These are phyloP conservation scores for Nomada lathburiana DNA, from an alignment of 2,888 invertebrate species.

Conservation along the genomic window DNA sequence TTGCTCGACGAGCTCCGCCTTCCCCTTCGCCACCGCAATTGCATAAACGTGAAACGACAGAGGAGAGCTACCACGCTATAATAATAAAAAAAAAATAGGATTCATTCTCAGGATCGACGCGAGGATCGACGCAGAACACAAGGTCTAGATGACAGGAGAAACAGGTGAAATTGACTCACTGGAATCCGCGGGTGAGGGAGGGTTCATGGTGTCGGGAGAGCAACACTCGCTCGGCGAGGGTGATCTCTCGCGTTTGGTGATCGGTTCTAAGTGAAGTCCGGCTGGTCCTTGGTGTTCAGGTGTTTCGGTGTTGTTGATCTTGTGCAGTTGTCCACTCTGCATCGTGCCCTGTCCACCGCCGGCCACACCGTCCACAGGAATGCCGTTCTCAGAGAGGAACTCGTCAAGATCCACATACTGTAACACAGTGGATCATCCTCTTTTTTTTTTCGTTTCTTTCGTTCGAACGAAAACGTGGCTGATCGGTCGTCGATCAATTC, in stretches of 20 bases:
- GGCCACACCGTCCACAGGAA: conserved; percentile 92
- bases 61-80: no score
- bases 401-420: conserved; percentile 99
- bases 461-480: not conserved
- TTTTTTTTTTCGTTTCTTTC: conserved; percentile 46
- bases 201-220: conserved; percentile 95
- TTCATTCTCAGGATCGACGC: not conserved
- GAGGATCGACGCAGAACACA: not conserved
- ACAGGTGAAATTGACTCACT: conserved; percentile 87
- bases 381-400: conserved; percentile 97
- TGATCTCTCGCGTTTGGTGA: conserved; percentile 93
- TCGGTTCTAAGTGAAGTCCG: conserved; percentile 88
- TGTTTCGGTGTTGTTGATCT: conserved; percentile 80
- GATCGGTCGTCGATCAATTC: not conserved
- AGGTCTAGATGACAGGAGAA: conserved; percentile 8
- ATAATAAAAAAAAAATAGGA: not conserved
- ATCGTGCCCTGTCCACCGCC: conserved; percentile 85
- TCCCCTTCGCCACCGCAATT: no score
- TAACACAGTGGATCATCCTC: conserved; percentile 76
- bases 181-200: conserved; percentile 95
- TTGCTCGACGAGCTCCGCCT: no score
- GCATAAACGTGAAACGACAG: no score
- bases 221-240: conserved; percentile 95
- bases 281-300: conserved; percentile 87
- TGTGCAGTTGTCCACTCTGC: conserved; percentile 82